phyloP scores from a whole-genome alignment of 2,797 vertebrate genomes.

The Lagodon rhomboides region DNA sequence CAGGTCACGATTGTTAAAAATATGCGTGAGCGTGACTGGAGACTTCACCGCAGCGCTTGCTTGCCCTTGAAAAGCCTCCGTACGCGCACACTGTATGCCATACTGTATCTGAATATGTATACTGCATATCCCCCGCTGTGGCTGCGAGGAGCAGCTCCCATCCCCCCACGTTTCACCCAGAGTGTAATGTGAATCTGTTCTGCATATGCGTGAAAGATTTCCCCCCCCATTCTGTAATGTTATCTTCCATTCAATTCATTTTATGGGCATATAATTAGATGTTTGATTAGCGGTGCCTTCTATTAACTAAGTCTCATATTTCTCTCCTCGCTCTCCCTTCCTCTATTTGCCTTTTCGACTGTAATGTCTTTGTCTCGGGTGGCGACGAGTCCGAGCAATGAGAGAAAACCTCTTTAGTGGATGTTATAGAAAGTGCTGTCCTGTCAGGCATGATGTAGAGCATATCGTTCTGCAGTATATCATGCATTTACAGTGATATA shows the following conservation, averaged over 20 bases:
- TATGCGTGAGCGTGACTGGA: conserved; percentile 2
- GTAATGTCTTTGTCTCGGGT: conserved; percentile 38
- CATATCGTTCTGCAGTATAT: too few relatives aligned
- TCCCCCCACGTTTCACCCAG: conserved; percentile 68
- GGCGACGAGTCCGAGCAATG: conserved; percentile 19
- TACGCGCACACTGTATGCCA: conserved; percentile 37
- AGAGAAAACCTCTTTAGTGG: conserved; percentile 17
- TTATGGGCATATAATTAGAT: conserved; percentile 65
- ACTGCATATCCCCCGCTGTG: conserved; percentile 63
- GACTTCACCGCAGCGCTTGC: conserved; percentile 19
- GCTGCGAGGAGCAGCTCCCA: conserved; percentile 56
- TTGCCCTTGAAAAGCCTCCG: conserved; percentile 61
- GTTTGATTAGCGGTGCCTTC: conserved; percentile 62
- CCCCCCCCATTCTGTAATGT: conserved; percentile 48
- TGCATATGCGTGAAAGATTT: conserved; percentile 62
- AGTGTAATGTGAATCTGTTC: conserved; percentile 64
- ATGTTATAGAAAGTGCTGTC: not conserved
- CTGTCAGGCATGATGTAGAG: not conserved
- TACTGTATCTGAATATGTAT: conserved; percentile 69
- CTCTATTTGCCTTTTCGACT: conserved; percentile 18
- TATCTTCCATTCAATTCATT: conserved; percentile 57
- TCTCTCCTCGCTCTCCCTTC: conserved; percentile 13
- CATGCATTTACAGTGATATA: too few relatives aligned
- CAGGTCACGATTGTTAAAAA: conserved; percentile 23
- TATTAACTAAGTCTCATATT: conserved; percentile 54